Evolutionary conservation across 2,888 invertebrate species (phyloP).

Genomic region (Falcaria lacertinaria): DNA sequence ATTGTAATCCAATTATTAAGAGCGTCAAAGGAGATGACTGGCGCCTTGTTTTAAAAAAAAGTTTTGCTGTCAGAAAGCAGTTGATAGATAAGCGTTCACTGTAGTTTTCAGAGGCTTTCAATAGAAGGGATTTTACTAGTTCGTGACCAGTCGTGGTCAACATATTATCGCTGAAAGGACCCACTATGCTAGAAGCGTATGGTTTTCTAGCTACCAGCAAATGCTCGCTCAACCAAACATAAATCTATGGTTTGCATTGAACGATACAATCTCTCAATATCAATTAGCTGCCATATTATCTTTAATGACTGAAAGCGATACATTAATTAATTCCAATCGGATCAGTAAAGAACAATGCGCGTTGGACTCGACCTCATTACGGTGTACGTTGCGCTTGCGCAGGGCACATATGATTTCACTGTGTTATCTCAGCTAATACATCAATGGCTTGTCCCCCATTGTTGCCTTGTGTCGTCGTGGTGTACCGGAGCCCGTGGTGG

Average conservation of each 20-base stretch:
- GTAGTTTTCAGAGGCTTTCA: too few relatives aligned
- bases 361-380: conserved; percentile 36
- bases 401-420: conserved; percentile 68
- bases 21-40: too few relatives aligned
- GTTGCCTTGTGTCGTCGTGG: conserved; percentile 48
- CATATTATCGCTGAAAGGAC: too few relatives aligned
- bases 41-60: too few relatives aligned
- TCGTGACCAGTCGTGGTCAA: too few relatives aligned
- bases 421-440: conserved; percentile 72
- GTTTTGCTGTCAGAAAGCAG: too few relatives aligned
- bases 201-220: too few relatives aligned
- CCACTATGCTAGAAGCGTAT: too few relatives aligned
- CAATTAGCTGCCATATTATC: conserved; percentile 10
- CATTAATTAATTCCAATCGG: conserved; percentile 45
- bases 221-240: too few relatives aligned
- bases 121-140: too few relatives aligned
- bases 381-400: conserved; percentile 14
- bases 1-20: too few relatives aligned
- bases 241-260: background rate
- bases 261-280: conserved; percentile 4
- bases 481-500: conserved; percentile 4
- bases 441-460: conserved; percentile 74
- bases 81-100: too few relatives aligned
- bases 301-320: conserved; percentile 14
- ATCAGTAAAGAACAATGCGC: conserved; percentile 47